Evolutionary conservation across 2,797 vertebrate genomes (phyloP), one percentile per base, ranked within the genome.

Genomic region (Schizothorax lantsangensis): DNA sequence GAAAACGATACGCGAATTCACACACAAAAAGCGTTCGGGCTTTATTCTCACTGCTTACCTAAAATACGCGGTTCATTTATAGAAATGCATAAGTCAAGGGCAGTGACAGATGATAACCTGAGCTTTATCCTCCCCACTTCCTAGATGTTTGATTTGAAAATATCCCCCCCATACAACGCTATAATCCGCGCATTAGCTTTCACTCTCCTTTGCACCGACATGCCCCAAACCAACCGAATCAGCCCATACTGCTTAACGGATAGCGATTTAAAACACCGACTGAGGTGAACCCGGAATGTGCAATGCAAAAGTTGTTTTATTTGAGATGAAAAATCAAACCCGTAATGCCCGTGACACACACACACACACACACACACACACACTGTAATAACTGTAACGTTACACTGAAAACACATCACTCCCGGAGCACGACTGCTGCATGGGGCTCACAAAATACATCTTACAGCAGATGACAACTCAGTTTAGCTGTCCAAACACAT

Each of bases 111-210:
- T 26, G n/a, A 84, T 45, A 74, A 77, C 83, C 64, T 17, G 12
- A 52, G 59, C 21, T 11, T 84, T 79, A 79, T 69, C 52, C 69
- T 83, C 77, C 59, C n/a, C 88, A 87, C 89, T 90, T 91, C 89
- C 88, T 88, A 49, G 64, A 88, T 85, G 87, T 81, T 79, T 77
- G 69, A 78, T 30, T 83, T 81, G 69, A 84, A 87, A 59, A 72
- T 23, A 6, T 5, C 5, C 54, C 66, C 47, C 57, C 43, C 73
- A 38, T 26, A 49, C 49, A 73, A 5, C 17, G 66, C 74, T 54
- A 45, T 40, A 79, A 81, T 73, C 64, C 21, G 59, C 49, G 71
- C 26, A n/a, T 72, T 81, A 33, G 81, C 47, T 54, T 78, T 72
- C 62, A 85, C 66, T 72, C n/a, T 26, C 14, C 19, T 52, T 23